Conservation (phyloP, 2,888 invertebrate genomes). For the Lasioglossum marginatum region DNA sequence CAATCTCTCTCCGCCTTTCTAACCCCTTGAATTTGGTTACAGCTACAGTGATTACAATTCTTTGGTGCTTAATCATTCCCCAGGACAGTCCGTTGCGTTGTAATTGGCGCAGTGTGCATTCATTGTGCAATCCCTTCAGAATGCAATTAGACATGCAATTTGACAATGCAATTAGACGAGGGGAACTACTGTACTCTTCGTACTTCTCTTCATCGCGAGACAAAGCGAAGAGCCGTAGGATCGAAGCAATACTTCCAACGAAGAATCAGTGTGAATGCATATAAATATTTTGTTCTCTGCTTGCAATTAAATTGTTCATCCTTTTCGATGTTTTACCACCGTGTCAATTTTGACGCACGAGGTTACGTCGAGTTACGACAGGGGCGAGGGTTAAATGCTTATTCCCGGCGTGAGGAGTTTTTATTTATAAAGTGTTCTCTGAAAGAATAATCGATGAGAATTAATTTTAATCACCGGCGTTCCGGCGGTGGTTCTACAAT, state of each 20-base stretch:
- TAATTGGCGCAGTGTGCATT: not conserved
- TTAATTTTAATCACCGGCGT: not conserved
- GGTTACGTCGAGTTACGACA: not conserved
- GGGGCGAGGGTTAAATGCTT: not conserved
- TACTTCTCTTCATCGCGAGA: not conserved
- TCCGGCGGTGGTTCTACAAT: not conserved
- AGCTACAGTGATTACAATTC: not conserved
- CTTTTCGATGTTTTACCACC: not conserved
- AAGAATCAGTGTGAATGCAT: no score
- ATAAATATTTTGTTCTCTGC: not conserved
- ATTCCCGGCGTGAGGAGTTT: not conserved
- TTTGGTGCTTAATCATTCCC: not conserved
- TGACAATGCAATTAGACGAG: not conserved
- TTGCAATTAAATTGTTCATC: not conserved
- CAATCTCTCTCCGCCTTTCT: not conserved
- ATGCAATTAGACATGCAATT: not conserved
- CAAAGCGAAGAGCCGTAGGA: not conserved
- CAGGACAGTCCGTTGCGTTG: not conserved
- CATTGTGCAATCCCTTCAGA: not conserved
- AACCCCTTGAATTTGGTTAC: not conserved
- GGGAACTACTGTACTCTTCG: not conserved
- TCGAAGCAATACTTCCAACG: not conserved
- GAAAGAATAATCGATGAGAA: not conserved
- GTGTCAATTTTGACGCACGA: not conserved
- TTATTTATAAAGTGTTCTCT: constrained; percentile 1